These are phyloP conservation scores for Micronycteris hirsuta DNA, from an alignment of 2,113 vertebrate species.

Conservation along the genomic window DNA sequence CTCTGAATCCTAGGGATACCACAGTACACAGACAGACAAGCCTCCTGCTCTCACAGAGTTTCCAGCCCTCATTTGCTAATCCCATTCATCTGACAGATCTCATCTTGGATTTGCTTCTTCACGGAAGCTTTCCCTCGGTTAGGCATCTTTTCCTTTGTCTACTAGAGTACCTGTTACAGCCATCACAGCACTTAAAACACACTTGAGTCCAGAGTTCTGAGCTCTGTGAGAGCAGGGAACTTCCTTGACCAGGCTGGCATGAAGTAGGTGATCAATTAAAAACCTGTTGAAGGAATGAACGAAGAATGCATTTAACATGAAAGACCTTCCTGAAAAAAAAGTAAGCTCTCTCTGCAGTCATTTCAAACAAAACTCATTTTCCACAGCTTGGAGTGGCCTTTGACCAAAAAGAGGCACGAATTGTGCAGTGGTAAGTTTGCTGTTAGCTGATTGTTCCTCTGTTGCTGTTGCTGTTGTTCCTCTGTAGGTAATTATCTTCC, in stretches of 20 bases:
- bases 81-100: neutral
- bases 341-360: neutral
- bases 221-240: neutral
- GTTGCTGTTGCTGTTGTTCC: too few species aligned
- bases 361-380: neutral
- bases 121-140: neutral
- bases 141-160: neutral
- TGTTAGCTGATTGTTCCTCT: neutral
- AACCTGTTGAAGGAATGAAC: neutral
- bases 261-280: neutral
- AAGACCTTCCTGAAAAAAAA: neutral
- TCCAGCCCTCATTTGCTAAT: neutral
- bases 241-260: neutral
- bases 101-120: neutral
- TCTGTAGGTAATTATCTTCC: constrained; percentile 28
- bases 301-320: neutral
- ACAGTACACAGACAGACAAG: neutral
- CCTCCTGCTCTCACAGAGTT: neutral
- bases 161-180: neutral
- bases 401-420: neutral
- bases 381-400: neutral
- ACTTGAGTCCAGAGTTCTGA: neutral
- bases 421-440: neutral
- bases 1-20: neutral
- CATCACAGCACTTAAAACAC: neutral